Conservation (phyloP, 1,140 invertebrate species). For the Probaryconus sp. region DNA sequence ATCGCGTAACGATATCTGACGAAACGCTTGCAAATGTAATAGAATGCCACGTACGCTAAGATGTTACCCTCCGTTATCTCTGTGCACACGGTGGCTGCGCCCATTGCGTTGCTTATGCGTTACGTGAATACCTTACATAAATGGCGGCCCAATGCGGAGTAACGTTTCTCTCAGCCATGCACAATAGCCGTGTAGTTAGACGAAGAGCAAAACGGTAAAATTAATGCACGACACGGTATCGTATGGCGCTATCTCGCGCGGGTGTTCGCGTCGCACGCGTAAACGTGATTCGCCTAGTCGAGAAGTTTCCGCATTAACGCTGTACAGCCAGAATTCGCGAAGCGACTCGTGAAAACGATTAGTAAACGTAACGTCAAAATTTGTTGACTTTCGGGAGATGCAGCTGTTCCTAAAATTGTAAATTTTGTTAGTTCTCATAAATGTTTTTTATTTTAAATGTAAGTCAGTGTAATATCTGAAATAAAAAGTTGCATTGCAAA, state of each 20-base stretch:
- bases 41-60: conserved; percentile 60
- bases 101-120: conserved; percentile 70
- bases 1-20: conserved; percentile 54
- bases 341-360: conserved; percentile 47
- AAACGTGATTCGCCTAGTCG: conserved; percentile 63
- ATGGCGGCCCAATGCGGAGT: conserved; percentile 52
- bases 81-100: conserved; percentile 69
- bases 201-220: conserved; percentile 57
- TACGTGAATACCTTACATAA: conserved; percentile 72
- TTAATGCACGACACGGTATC: conserved; percentile 61
- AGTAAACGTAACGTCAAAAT: conserved; percentile 30
- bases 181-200: conserved; percentile 49
- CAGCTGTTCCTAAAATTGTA: conserved; percentile 44
- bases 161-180: conserved; percentile 43
- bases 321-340: conserved; percentile 38
- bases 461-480: too few species aligned
- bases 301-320: conserved; percentile 61
- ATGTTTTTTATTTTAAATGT: too few species aligned
- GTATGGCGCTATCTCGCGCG: conserved; percentile 53
- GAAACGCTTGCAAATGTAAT: conserved; percentile 53
- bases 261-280: conserved; percentile 50
- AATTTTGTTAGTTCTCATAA: too few species aligned
- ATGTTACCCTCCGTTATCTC: conserved; percentile 68
- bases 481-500: too few species aligned
- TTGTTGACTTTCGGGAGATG: conserved; percentile 20